Evolutionary conservation across 2,113 vertebrate genomes (phyloP), one percentile per base, ranked within the genome.

Genomic region (Dinomys branickii): DNA sequence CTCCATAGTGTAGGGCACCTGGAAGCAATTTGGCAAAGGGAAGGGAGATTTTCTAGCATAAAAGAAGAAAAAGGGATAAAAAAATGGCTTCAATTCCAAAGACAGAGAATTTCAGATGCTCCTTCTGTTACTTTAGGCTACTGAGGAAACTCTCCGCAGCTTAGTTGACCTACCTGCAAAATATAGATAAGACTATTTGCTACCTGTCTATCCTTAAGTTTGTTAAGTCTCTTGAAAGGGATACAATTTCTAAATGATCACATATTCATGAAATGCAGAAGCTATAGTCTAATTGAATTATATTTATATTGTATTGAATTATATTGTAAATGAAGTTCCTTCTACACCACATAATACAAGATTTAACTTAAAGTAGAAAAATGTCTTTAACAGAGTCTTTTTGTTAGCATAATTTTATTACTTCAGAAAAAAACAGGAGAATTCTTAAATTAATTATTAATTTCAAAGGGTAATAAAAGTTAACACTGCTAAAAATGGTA

Each of bases 151-250:
- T 92, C 61, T 87, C 41, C 80, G 11, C 88, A 91, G 26, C 33
- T 84, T 63, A 54, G 47, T 69, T 86, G 67, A 95, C 73, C 47
- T 90, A 93, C 81, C 88, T 97, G 91, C 24, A 90, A 93, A 94
- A 11, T 35, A 85, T 8, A 93, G 85, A 97, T 97, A 96, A 96
- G 80, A 81, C 93, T 86, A 63, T 84, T 94, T 96, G 26, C 26
- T 96, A 87, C 54, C 7, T 54, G 7, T 50, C 52, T 93, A 24
- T 88, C 52, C 75, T 96, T 35, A 87, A 85, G 9, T 92, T 94
- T 35, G n/a, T 0, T 81, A 41, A 91, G 19, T 86, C 88, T 83
- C 44, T 91, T 78, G 44, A 86, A 96, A 88, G 35, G 9, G 44
- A 88, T 52, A 35, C 54, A 92, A 95, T 9, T 78, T 78, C 33